Evolutionary conservation across 2,113 vertebrate genomes (phyloP).

Genomic region (Myotis davidii): DNA sequence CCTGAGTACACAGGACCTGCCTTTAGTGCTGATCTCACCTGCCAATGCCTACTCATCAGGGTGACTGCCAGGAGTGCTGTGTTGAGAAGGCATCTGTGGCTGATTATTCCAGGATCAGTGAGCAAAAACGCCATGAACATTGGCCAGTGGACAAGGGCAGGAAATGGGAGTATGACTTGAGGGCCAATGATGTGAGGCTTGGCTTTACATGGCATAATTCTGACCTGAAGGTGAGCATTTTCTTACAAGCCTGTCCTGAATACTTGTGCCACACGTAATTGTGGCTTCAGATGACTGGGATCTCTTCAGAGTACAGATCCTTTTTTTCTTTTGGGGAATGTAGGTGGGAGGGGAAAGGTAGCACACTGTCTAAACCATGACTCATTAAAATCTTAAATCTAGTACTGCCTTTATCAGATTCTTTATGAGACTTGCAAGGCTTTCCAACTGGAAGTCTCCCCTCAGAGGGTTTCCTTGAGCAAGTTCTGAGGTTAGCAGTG

Average conservation of each 20-base stretch:
- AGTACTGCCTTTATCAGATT: background rate
- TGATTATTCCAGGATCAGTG: background rate
- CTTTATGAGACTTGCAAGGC: background rate
- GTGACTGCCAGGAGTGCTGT: accelerated
- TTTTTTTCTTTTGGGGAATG: background rate
- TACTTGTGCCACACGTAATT: background rate
- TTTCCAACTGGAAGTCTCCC: background rate
- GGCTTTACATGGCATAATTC: background rate
- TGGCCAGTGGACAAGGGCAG: background rate
- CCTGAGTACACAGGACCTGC: background rate
- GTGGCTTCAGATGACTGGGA: background rate
- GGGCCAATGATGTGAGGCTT: too few relatives aligned
- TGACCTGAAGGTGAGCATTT: background rate
- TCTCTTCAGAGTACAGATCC: background rate
- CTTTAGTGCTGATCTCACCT: background rate
- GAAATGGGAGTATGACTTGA: background rate
- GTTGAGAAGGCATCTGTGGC: background rate
- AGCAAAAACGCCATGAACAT: background rate
- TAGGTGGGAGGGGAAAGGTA: background rate
- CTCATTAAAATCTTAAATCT: background rate
- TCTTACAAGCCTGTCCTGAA: background rate
- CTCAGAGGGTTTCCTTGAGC: background rate
- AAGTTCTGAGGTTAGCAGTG: background rate
- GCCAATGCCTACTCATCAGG: accelerated
- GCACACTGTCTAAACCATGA: background rate